Conservation (phyloP, 2,797 vertebrate genomes). For the Cygnus olor region DNA sequence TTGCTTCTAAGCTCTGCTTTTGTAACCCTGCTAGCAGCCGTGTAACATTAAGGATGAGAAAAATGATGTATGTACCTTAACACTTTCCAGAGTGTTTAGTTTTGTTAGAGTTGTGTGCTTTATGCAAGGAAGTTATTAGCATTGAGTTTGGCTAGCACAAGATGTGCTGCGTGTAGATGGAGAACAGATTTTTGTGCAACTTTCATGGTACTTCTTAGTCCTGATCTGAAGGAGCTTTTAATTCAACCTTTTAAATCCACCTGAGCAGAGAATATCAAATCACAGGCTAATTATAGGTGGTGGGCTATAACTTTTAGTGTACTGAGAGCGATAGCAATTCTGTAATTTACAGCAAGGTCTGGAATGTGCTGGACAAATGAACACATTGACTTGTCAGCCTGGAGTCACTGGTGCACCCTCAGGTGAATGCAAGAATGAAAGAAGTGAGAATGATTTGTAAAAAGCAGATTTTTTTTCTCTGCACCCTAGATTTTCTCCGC, state of each 20-base stretch:
- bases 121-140: not conserved
- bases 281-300: not conserved
- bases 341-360: not conserved
- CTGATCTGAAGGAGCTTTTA: not conserved
- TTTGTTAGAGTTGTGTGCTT: not conserved
- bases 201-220: not conserved
- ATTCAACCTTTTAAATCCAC: not conserved
- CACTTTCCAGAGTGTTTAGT: not conserved
- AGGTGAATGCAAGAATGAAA: not conserved
- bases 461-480: not conserved
- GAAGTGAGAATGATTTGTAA: not conserved
- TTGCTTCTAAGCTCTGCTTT: not conserved
- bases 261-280: not conserved
- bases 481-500: not conserved
- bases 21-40: not conserved
- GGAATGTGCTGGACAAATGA: not conserved
- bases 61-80: not conserved
- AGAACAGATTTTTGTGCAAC: not conserved
- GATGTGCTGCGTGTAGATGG: too few relatives aligned
- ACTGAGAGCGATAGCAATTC: not conserved
- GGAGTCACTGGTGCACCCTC: not conserved
- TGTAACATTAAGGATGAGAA: not conserved
- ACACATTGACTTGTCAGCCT: not conserved
- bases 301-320: not conserved
- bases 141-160: not conserved